Evolutionary conservation across 2,797 vertebrate species (phyloP).

Genomic region (Fringilla coelebs): DNA sequence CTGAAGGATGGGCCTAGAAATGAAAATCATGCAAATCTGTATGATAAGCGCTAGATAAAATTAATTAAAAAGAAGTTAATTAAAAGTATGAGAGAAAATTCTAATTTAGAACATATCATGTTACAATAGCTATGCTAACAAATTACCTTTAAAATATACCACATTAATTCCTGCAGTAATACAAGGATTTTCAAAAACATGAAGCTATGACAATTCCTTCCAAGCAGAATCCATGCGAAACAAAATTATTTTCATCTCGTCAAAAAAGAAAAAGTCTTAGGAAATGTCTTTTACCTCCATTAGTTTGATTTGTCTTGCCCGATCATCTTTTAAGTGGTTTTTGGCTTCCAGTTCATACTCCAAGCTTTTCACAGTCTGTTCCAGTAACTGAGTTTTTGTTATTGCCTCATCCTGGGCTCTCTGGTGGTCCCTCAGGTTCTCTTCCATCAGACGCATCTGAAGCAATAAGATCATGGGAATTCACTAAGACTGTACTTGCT

Average conservation of each 20-base stretch:
- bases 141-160: neutral
- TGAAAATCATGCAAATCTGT: neutral
- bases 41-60: neutral
- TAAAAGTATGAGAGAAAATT: neutral
- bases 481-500: neutral
- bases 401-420: constrained; percentile 84
- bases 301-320: constrained; percentile 83
- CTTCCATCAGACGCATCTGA: constrained; percentile 84
- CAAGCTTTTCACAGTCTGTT: constrained; percentile 84
- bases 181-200: neutral
- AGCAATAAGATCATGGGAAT: neutral
- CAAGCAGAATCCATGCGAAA: neutral
- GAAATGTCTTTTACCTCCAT: constrained; percentile 82
- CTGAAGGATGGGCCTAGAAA: neutral
- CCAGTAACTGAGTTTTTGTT: constrained; percentile 79
- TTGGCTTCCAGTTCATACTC: constrained; percentile 84
- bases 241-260: neutral
- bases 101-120: neutral
- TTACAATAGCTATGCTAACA: neutral
- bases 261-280: neutral
- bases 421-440: constrained; percentile 82
- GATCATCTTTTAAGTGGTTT: constrained; percentile 83
- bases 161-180: neutral
- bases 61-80: neutral
- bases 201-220: neutral